Percentiles rank a stretch among this genome's conserved stretches.
Conservation (phyloP, 2,888 invertebrate species). For the Polyommatus icarus region DNA sequence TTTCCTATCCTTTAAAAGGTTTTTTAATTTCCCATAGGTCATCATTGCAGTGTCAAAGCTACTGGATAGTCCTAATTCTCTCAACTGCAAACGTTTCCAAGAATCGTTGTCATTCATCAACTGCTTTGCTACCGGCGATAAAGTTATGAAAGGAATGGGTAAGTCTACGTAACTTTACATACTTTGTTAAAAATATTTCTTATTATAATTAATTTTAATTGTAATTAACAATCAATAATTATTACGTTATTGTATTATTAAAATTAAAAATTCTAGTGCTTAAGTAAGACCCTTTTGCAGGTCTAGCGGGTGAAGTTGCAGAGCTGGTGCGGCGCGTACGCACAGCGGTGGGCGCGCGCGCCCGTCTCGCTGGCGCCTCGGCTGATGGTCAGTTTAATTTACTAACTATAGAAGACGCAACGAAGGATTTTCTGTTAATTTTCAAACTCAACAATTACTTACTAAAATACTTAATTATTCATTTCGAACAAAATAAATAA, state of each 20-base stretch:
- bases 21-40: constrained; percentile 76
- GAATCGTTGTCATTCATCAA: constrained; percentile 95
- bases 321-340: constrained; percentile 95
- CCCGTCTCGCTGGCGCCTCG: constrained; percentile 88
- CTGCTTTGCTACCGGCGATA: constrained; percentile 95
- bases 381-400: constrained; percentile 54
- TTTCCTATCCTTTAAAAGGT: background rate
- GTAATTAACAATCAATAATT: too few species aligned
- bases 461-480: too few species aligned
- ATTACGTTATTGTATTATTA: background rate
- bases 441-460: too few species aligned
- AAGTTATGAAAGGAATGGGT: constrained; percentile 96
- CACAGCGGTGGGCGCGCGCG: constrained; percentile 96
- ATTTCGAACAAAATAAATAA: background rate
- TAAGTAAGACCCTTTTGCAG: constrained; percentile 55
- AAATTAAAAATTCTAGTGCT: background rate
- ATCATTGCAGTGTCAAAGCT: constrained; percentile 97
- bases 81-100: constrained; percentile 96
- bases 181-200: too few species aligned
- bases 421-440: too few species aligned
- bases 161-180: constrained; percentile 36
- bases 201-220: too few species aligned
- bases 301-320: constrained; percentile 93
- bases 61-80: constrained; percentile 92
- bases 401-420: background rate